Evolutionary conservation across 1,140 invertebrate genomes (phyloP).

Genomic region (Pachyrhynchus sulphureomaculatus): DNA sequence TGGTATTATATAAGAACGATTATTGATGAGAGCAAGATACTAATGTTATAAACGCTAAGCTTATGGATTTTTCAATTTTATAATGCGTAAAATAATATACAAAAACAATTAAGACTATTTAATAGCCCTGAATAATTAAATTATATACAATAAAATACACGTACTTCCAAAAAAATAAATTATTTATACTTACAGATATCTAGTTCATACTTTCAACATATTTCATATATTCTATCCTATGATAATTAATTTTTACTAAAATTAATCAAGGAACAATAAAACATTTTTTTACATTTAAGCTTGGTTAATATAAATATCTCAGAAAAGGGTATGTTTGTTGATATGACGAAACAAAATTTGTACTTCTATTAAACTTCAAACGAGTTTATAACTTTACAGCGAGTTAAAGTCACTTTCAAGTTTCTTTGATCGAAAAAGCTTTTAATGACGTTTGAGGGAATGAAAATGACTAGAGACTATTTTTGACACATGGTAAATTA

Average conservation of each 20-base stretch:
- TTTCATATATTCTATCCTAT: too few relatives aligned
- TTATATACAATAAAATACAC: slow-evolving; percentile 10
- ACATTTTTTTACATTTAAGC: too few relatives aligned
- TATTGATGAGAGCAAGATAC: neutral
- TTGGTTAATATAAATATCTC: neutral
- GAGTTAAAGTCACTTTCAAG: neutral
- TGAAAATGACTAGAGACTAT: too few relatives aligned
- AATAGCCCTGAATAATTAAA: slow-evolving; percentile 1
- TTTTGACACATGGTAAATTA: too few relatives aligned
- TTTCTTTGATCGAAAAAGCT: neutral
- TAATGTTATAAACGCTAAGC: too few relatives aligned
- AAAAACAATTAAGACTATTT: neutral
- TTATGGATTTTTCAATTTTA: too few relatives aligned
- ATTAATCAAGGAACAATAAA: slow-evolving; percentile 18
- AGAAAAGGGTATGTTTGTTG: neutral
- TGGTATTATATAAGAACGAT: neutral
- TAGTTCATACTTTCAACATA: neutral
- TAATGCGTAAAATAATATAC: neutral
- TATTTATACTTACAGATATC: neutral
- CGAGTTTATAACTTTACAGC: neutral
- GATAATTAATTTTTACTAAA: too few relatives aligned
- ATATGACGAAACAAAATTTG: slow-evolving; percentile 2
- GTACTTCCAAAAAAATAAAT: slow-evolving; percentile 1
- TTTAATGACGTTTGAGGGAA: too few relatives aligned
- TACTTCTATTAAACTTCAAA: neutral